Conservation (phyloP, 2,888 invertebrate genomes). For the Thumatha senex region DNA sequence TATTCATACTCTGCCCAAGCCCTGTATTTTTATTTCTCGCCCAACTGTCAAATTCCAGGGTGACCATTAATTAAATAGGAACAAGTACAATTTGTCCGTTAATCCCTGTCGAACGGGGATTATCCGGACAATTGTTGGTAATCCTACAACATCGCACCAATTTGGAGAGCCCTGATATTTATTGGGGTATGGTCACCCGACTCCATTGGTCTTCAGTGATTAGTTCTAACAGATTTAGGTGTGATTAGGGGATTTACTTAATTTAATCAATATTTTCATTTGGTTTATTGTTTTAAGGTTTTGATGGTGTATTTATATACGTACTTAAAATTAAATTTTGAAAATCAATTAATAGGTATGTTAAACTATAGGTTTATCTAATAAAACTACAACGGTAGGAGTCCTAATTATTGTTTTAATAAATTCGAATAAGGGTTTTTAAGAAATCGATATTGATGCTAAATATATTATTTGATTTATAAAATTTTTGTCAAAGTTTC, state of each 20-base stretch:
- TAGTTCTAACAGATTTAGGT: constrained; percentile 19
- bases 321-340: too few relatives aligned
- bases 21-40: neutral
- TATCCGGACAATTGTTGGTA: constrained; percentile 57
- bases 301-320: neutral
- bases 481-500: too few relatives aligned
- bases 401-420: too few relatives aligned
- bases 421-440: too few relatives aligned
- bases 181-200: constrained; percentile 49
- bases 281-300: neutral
- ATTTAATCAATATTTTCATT: neutral
- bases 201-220: constrained; percentile 35
- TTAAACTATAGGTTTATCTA: too few relatives aligned
- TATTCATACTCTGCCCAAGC: too few relatives aligned
- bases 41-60: constrained; percentile 23
- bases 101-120: constrained; percentile 65
- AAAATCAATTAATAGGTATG: too few relatives aligned
- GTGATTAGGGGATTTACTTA: constrained; percentile 5
- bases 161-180: constrained; percentile 47
- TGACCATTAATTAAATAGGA: constrained; percentile 51
- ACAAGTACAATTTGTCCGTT: constrained; percentile 48
- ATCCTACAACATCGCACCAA: constrained; percentile 52
- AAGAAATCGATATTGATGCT: too few relatives aligned
- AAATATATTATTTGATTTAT: too few relatives aligned
- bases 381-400: too few relatives aligned